Evolutionary conservation across 2,113 vertebrate species (phyloP), one percentile per base, ranked within the genome.

Genomic region (Ondatra zibethicus): DNA sequence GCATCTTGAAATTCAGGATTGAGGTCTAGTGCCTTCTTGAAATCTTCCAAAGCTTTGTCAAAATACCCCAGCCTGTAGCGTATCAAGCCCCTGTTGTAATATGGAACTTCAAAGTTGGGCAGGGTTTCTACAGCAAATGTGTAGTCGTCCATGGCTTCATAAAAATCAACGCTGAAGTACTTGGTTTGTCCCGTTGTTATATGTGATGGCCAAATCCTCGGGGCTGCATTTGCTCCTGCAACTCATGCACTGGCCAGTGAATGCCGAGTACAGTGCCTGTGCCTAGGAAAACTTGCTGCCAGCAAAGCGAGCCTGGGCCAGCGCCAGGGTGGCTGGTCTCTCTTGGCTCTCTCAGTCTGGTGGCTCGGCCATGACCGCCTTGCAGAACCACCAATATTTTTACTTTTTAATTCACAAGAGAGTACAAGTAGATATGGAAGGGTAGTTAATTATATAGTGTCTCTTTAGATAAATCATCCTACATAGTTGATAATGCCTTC

Each of bases 71-170:
- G 98, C 93, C 99, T 98, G 61, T 99, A 99, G 17, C 95, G 96
- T 88, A 99, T 98, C 93, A 99, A 97, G 63, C 99, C 99, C 97
- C 99, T 98, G 99, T 99, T 99, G 98, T 99, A 99, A 98, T 99
- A 99, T 0, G 99, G 99, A 10, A 99, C 98, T 97, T 99, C 99
- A 97, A 99, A 99, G 68, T 75, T 85, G 36, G 98, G 97, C 55
- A 99, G 98, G 45, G 98, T 96, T 93, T 98, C 63, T 93, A 99
- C 99, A 4, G 99, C 99, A 1, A 98, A 97, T 1, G 98, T 99
- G 98, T 99, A 99, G 97, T 99, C 99, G 11, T 99, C 99, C 96
- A 99, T 72, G 2, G 99, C 99, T 96, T 99, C 99, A 75, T 98
- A 92, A 95, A 99, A 99, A 94, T 99, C 99, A 95, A 99, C 99